Conservation (phyloP, 2,888 invertebrate genomes). For the Plebejus argus region DNA sequence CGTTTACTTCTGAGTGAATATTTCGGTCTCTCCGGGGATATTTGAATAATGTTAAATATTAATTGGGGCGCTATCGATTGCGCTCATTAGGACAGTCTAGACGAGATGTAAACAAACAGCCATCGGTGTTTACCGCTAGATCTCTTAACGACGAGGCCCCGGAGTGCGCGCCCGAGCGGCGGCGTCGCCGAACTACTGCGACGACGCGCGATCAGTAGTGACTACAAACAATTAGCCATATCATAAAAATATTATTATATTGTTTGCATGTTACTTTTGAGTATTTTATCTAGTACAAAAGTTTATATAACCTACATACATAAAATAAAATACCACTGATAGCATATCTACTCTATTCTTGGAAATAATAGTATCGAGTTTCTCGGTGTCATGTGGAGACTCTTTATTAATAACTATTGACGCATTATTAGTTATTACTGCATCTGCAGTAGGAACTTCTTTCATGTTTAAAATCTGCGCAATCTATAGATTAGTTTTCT, state of each 20-base stretch:
- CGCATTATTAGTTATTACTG: too few species aligned
- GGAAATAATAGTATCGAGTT: too few species aligned
- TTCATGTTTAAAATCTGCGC: neutral
- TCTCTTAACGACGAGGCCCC: neutral
- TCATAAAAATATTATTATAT: neutral
- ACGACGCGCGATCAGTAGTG: neutral
- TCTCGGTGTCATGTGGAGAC: too few species aligned
- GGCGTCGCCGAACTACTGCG: neutral
- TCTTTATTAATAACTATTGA: too few species aligned
- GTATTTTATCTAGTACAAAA: too few species aligned
- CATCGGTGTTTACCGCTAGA: neutral
- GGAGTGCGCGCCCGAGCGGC: neutral
- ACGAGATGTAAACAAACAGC: slow-evolving; percentile 11
- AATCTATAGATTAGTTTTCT: neutral
- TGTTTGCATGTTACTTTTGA: too few species aligned
- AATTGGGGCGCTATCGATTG: neutral
- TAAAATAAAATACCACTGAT: too few species aligned
- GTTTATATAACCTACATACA: too few species aligned
- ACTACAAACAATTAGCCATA: neutral
- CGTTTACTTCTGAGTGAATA: neutral
- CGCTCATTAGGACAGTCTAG: slow-evolving; percentile 7
- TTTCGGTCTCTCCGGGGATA: neutral
- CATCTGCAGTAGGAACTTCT: neutral
- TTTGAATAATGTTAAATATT: neutral
- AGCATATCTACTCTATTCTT: too few species aligned